Evolutionary conservation across 2,888 invertebrate species (phyloP).

Genomic region (Byasa hedistus): DNA sequence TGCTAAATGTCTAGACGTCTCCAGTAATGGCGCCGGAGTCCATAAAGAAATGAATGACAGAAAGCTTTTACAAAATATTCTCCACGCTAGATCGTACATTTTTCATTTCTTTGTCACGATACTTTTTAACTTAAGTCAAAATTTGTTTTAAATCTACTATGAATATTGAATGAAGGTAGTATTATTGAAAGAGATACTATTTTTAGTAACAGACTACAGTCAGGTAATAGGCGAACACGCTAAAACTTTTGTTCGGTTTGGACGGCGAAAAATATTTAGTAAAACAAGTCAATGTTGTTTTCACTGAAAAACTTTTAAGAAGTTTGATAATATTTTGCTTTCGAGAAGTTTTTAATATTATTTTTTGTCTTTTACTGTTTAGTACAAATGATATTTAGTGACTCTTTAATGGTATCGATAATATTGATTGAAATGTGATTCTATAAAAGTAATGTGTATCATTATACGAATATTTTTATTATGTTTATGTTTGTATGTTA

Average conservation of each 20-base stretch:
- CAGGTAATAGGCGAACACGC: too few relatives aligned
- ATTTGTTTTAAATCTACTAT: too few relatives aligned
- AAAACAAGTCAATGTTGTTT: neutral
- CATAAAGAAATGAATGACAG: slow-evolving; percentile 8
- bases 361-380: neutral
- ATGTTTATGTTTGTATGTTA: too few relatives aligned
- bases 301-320: neutral
- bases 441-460: too few relatives aligned
- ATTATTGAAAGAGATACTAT: neutral
- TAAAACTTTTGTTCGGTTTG: too few relatives aligned
- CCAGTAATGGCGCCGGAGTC: slow-evolving; percentile 22
- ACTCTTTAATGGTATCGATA: neutral
- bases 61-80: slow-evolving; percentile 6
- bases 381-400: neutral
- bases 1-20: slow-evolving; percentile 28
- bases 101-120: neutral
- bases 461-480: too few relatives aligned
- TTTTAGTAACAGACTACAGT: too few relatives aligned
- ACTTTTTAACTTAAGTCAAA: too few relatives aligned
- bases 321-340: neutral
- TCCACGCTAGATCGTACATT: neutral
- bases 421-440: too few relatives aligned
- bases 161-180: too few relatives aligned
- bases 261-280: neutral
- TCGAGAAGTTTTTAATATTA: neutral